phyloP scores from a whole-genome alignment of 1,140 invertebrate genomes.

The Drosophila auraria region DNA sequence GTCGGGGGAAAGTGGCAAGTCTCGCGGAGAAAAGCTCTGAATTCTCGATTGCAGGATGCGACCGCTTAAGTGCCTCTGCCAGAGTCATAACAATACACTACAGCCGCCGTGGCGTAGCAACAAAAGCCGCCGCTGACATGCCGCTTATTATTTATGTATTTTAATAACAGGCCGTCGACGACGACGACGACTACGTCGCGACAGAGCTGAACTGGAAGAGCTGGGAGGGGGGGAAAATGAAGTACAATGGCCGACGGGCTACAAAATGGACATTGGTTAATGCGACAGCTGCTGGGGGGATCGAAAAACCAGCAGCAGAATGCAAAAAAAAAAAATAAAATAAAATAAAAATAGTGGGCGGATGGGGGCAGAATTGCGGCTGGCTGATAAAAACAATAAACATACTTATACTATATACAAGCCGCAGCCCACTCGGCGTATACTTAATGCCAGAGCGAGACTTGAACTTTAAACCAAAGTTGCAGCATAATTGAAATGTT shows the following conservation, averaged over 20 bases:
- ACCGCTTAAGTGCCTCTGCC: conserved; percentile 79
- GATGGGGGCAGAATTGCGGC: conserved; percentile 10
- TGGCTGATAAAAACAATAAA: conserved; percentile 48
- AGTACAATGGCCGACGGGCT: conserved; percentile 71
- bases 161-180: conserved; percentile 76
- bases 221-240: conserved; percentile 20
- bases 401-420: conserved; percentile 13
- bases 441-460: conserved; percentile 29
- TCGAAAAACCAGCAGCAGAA: conserved; percentile 38
- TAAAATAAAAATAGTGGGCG: background rate
- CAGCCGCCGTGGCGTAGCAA: conserved; percentile 53
- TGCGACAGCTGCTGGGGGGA: conserved; percentile 72
- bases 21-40: conserved; percentile 32
- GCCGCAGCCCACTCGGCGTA: conserved; percentile 24
- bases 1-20: background rate
- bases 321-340: background rate
- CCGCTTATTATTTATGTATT: conserved; percentile 83
- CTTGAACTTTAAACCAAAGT: conserved; percentile 56
- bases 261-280: conserved; percentile 80
- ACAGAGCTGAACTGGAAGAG: conserved; percentile 41
- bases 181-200: conserved; percentile 36
- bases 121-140: conserved; percentile 82
- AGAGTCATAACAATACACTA: conserved; percentile 75
- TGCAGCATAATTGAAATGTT: conserved; percentile 67
- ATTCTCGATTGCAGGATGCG: conserved; percentile 63